Percentiles rank a stretch among this genome's conserved stretches.
Conservation (phyloP, 2,113 vertebrate species). For the Ceyx cyanopectus region DNA sequence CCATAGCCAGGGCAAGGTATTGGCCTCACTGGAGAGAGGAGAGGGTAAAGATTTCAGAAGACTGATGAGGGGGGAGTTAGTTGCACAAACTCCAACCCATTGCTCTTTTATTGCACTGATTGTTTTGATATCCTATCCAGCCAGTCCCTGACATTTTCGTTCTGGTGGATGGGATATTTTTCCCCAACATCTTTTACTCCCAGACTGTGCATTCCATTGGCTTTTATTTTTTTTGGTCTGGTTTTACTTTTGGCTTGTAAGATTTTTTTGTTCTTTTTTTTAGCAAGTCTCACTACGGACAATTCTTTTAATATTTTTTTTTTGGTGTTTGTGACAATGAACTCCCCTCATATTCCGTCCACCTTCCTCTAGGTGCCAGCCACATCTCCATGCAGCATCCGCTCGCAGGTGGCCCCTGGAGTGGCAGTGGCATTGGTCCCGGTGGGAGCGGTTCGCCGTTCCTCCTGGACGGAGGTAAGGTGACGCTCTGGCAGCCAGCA, state of each 20-base stretch:
- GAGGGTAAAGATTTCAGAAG: background rate
- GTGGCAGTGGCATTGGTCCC: conserved; percentile 73
- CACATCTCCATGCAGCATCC: conserved; percentile 69
- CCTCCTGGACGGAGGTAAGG: conserved; percentile 81
- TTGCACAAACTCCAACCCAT: background rate
- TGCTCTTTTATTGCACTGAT: background rate
- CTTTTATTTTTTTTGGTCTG: background rate
- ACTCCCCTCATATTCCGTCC: conserved; percentile 60
- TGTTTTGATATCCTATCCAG: background rate
- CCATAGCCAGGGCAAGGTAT: background rate
- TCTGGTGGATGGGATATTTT: background rate
- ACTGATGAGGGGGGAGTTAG: background rate
- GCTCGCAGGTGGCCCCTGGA: conserved; percentile 69
- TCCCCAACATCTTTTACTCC: background rate
- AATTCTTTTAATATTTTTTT: background rate
- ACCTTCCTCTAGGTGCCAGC: conserved; percentile 78
- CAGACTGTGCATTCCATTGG: background rate
- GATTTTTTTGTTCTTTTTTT: background rate
- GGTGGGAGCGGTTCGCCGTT: conserved; percentile 70
- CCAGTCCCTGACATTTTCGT: background rate
- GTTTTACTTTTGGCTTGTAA: background rate
- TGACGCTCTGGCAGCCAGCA: conserved; percentile 58
- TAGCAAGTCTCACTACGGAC: background rate
- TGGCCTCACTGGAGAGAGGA: background rate
- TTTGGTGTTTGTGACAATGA: conserved; percentile 23